These are phyloP conservation scores for Macheiramphus alcinus DNA, from an alignment of 2,113 vertebrate genomes.

Conservation along the genomic window DNA sequence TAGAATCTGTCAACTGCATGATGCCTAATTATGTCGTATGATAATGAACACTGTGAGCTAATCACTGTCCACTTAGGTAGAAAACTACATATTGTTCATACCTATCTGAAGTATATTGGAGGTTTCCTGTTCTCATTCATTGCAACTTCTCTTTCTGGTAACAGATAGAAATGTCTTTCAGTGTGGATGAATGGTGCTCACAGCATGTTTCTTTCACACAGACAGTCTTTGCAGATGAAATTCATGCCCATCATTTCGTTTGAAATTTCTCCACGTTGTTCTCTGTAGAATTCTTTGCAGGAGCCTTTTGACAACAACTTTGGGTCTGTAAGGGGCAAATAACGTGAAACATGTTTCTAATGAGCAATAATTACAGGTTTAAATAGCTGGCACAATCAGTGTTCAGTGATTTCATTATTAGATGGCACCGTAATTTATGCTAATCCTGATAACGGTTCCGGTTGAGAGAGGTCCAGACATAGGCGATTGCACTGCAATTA, in stretches of 20 bases:
- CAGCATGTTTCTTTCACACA: background rate
- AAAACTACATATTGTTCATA: background rate
- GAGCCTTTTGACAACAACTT: slow-evolving; percentile 63
- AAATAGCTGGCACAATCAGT: slow-evolving; percentile 80
- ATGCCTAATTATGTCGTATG: background rate
- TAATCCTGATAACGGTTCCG: slow-evolving; percentile 80
- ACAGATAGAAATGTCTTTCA: background rate
- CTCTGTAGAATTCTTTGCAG: slow-evolving; percentile 34
- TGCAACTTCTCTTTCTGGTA: background rate
- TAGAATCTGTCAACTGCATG: background rate
- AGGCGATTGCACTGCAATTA: slow-evolving; percentile 76
- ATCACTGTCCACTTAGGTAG: background rate
- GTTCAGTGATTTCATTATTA: slow-evolving; percentile 81
- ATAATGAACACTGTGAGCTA: background rate
- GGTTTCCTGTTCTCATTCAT: background rate
- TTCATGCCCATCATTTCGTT: background rate
- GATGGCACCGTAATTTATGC: slow-evolving; percentile 81
- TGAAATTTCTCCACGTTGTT: background rate
- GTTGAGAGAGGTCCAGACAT: slow-evolving; percentile 79
- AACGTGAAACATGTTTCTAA: slow-evolving; percentile 74
- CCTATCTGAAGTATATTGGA: background rate
- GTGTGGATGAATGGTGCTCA: background rate
- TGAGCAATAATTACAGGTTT: slow-evolving; percentile 81
- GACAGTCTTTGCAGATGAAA: background rate
- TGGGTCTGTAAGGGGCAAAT: slow-evolving; percentile 73